phyloP scores from a whole-genome alignment of 1,140 invertebrate genomes.

The Zophobas morio region DNA sequence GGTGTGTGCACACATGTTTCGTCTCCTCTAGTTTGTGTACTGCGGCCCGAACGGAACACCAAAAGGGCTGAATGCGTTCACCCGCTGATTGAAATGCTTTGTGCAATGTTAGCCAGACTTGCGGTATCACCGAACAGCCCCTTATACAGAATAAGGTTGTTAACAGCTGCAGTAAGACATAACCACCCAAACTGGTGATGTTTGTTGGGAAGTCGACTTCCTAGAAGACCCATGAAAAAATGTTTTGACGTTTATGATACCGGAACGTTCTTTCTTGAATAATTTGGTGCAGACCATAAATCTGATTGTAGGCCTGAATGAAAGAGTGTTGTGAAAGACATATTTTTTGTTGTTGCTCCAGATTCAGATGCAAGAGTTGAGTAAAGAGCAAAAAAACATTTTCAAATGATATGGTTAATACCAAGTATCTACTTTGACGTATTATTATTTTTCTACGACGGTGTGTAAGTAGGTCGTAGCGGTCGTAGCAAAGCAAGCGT shows the following conservation, averaged over 20 bases:
- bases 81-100: conserved; percentile 51
- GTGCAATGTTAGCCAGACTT: conserved; percentile 49
- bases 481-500: too few relatives aligned
- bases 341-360: too few relatives aligned
- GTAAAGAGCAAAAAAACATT: too few relatives aligned
- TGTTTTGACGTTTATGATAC: conserved; percentile 37
- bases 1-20: conserved; percentile 44
- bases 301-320: neutral
- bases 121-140: conserved; percentile 52
- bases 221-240: conserved; percentile 31
- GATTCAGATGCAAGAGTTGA: too few relatives aligned
- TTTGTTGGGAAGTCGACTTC: conserved; percentile 40
- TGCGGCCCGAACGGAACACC: conserved; percentile 6
- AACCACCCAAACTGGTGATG: conserved; percentile 23
- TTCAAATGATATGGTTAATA: too few relatives aligned
- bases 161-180: conserved; percentile 40
- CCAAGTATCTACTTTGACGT: too few relatives aligned
- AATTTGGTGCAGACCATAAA: neutral
- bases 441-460: too few relatives aligned
- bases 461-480: too few relatives aligned
- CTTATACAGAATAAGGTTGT: conserved; percentile 32
- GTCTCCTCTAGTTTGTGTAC: conserved; percentile 26
- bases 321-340: too few relatives aligned
- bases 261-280: conserved; percentile 13
- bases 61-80: conserved; percentile 48